Percentiles rank a stretch among this genome's conserved stretches.
Conservation (phyloP, 2,888 invertebrate genomes). For the Leptinotarsa juncta region DNA sequence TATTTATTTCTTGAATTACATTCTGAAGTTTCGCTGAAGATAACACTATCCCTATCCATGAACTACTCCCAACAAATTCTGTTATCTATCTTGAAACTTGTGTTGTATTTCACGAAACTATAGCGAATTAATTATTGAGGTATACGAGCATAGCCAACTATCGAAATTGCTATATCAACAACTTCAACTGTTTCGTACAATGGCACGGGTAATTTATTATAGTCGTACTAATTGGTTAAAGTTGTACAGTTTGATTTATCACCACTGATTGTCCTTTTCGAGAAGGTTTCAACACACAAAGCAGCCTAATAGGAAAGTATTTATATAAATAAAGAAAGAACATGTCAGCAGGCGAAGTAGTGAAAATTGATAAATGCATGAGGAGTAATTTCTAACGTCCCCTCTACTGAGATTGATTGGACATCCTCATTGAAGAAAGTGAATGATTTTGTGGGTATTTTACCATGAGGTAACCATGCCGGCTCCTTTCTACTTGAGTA, state of each 20-base stretch:
- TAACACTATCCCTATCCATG: background rate
- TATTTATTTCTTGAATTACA: no score
- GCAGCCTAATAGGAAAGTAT: background rate
- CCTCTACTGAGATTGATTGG: background rate
- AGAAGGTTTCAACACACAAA: background rate
- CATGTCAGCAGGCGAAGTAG: background rate
- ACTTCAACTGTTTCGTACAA: conserved; percentile 27
- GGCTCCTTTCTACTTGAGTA: no score
- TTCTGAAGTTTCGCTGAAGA: background rate
- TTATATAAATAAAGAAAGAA: conserved; percentile 15
- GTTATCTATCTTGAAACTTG: conserved; percentile 22
- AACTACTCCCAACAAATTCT: background rate
- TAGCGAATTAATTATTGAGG: conserved; percentile 20
- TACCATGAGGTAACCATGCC: background rate
- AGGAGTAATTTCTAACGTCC: background rate
- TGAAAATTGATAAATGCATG: background rate
- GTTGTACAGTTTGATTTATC: conserved; percentile 27
- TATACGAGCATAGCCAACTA: conserved; percentile 21
- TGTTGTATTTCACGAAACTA: conserved; percentile 14
- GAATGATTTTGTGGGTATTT: background rate
- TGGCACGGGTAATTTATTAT: conserved; percentile 23
- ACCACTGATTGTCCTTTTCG: conserved; percentile 5
- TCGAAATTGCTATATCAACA: conserved; percentile 22
- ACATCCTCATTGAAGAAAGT: background rate
- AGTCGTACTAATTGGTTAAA: conserved; percentile 18